Evolutionary conservation across 92 coral and sea anemone genomes (phyloP).

Genomic region (Desmophyllum pertusum): DNA sequence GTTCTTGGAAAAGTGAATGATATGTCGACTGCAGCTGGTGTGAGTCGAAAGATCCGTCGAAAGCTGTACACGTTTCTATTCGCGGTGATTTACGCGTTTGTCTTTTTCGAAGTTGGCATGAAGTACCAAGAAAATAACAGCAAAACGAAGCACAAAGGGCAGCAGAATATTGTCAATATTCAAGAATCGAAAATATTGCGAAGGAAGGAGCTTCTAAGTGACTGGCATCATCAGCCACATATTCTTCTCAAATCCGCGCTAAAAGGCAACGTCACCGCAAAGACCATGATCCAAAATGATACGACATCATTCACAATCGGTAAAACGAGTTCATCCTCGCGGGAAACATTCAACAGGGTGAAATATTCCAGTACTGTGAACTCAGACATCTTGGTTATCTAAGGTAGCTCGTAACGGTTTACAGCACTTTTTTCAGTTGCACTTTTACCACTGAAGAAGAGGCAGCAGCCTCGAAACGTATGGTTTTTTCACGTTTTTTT

Average conservation of each 20-base stretch:
- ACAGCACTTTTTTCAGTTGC: too few relatives aligned
- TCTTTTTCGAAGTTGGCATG: constrained; percentile 26
- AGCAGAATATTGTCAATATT: background rate
- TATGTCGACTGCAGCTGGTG: background rate
- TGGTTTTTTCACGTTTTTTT: too few relatives aligned
- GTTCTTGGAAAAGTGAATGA: background rate
- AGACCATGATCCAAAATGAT: background rate
- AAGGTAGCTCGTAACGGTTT: too few relatives aligned
- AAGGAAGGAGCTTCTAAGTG: background rate
- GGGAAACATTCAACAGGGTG: background rate
- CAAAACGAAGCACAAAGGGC: background rate
- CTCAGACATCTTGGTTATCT: constrained; percentile 17
- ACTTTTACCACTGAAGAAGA: too few relatives aligned
- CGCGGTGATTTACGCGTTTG: constrained; percentile 5
- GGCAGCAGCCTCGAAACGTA: too few relatives aligned
- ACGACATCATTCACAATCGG: background rate
- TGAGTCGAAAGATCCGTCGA: constrained; percentile 8
- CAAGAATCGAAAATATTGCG: background rate
- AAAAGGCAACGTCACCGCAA: background rate
- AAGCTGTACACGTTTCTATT: background rate
- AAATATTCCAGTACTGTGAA: background rate
- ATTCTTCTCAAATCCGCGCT: background rate
- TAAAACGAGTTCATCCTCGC: background rate
- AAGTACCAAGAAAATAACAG: background rate
- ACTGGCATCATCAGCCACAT: background rate